Evolutionary conservation across 2,888 invertebrate genomes (phyloP).

Genomic region (Nymphalis urticae): DNA sequence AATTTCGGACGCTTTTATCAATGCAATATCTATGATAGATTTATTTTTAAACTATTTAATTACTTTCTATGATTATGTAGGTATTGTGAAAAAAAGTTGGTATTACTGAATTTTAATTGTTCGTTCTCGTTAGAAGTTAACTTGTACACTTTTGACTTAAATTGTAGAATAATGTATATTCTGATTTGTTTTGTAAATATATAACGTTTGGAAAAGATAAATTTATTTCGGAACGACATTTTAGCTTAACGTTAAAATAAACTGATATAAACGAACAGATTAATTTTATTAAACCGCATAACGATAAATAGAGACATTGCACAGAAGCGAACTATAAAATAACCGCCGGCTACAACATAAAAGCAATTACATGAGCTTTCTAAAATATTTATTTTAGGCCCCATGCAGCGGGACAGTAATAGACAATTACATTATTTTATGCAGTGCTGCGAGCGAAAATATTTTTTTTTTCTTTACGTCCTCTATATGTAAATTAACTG

Average conservation of each 20-base stretch:
- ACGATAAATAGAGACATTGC: constrained; percentile 8
- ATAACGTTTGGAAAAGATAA: too few relatives aligned
- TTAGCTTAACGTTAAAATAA: neutral
- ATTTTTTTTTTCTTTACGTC: constrained; percentile 20
- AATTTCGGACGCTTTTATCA: too few relatives aligned
- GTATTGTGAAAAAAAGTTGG: too few relatives aligned
- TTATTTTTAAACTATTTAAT: too few relatives aligned
- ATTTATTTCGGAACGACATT: neutral
- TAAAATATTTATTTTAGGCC: constrained; percentile 30
- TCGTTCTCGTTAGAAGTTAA: too few relatives aligned
- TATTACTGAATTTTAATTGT: too few relatives aligned
- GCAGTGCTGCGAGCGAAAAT: constrained; percentile 20
- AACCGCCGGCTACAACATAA: constrained; percentile 22
- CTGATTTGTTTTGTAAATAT: too few relatives aligned
- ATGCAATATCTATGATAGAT: too few relatives aligned
- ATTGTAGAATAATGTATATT: too few relatives aligned
- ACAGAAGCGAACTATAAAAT: constrained; percentile 22
- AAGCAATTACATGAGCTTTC: constrained; percentile 22
- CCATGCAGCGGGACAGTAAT: constrained; percentile 22
- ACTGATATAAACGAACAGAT: constrained; percentile 4
- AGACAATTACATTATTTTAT: constrained; percentile 30
- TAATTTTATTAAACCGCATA: constrained; percentile 10
- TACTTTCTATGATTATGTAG: too few relatives aligned
- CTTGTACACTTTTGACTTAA: too few relatives aligned
- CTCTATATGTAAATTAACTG: constrained; percentile 29